Conservation (phyloP, 2,113 vertebrate species). For the Philantomba maxwellii region DNA sequence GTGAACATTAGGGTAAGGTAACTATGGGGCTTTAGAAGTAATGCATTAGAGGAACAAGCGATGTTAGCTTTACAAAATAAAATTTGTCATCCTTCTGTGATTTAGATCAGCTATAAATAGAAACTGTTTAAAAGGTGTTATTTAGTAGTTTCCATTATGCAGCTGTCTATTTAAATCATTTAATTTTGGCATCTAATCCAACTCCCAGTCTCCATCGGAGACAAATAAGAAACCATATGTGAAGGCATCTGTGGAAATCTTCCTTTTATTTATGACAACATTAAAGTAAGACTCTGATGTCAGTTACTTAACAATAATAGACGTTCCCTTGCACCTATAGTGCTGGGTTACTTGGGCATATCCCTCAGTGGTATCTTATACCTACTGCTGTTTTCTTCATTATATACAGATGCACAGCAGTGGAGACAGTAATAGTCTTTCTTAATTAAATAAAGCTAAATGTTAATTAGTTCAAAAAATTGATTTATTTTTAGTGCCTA, state of each 20-base stretch:
- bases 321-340: conserved; percentile 83
- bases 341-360: conserved; percentile 81
- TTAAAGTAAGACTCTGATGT: conserved; percentile 84
- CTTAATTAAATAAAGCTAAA: conserved; percentile 91
- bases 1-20: neutral
- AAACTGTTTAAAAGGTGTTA: conserved; percentile 82
- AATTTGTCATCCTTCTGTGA: conserved; percentile 71
- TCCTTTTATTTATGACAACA: conserved; percentile 85
- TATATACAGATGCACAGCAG: conserved; percentile 88
- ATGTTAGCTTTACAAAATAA: conserved; percentile 62
- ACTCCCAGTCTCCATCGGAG: conserved; percentile 80
- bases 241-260: conserved; percentile 85
- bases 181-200: conserved; percentile 85
- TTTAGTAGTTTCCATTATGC: conserved; percentile 81
- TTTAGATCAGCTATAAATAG: conserved; percentile 77
- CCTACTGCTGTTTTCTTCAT: conserved; percentile 87
- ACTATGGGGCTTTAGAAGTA: conserved; percentile 29
- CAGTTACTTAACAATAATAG: conserved; percentile 87
- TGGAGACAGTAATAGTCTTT: conserved; percentile 86
- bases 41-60: conserved; percentile 29
- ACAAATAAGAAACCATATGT: conserved; percentile 86
- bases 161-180: conserved; percentile 86
- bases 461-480: conserved; percentile 86
- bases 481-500: conserved; percentile 83
- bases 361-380: conserved; percentile 84